phyloP scores from a whole-genome alignment of 2,888 invertebrate species.

The Operophtera brumata region DNA sequence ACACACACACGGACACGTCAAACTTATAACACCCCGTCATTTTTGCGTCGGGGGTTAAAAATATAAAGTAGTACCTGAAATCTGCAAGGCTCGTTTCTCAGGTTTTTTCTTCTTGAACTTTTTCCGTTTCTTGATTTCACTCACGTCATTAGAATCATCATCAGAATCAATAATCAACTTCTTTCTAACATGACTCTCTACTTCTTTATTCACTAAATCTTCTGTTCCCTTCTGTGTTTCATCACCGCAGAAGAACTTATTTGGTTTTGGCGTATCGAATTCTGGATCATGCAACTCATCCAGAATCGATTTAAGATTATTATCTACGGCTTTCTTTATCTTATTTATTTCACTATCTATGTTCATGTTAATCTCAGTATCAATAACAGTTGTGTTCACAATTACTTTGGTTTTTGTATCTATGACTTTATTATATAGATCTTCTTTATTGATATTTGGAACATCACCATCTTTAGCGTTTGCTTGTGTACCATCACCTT shows the following conservation, averaged over 20 bases:
- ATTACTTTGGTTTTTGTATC: constrained; percentile 13
- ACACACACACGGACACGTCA: too few relatives aligned
- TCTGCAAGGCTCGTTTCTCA: constrained; percentile 62
- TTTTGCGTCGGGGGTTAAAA: too few relatives aligned
- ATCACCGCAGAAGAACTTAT: constrained; percentile 55
- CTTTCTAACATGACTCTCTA: constrained; percentile 46
- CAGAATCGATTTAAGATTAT: constrained; percentile 51
- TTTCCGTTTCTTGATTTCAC: constrained; percentile 51
- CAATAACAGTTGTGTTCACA: background rate
- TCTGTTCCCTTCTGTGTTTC: constrained; percentile 26
- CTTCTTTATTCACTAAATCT: constrained; percentile 2
- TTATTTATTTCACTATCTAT: constrained; percentile 4
- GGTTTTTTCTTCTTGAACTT: constrained; percentile 60
- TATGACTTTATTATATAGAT: background rate
- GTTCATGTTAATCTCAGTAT: background rate
- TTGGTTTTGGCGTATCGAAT: constrained; percentile 51
- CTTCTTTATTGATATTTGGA: constrained; percentile 1
- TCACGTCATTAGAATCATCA: constrained; percentile 48
- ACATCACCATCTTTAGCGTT: constrained; percentile 8
- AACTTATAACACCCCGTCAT: too few relatives aligned
- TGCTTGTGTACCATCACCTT: background rate
- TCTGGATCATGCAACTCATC: constrained; percentile 65
- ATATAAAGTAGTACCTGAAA: constrained; percentile 55
- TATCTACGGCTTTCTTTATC: constrained; percentile 18
- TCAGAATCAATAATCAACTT: constrained; percentile 71